Conservation (phyloP, 2,113 vertebrate genomes). For the Bubo bubo region DNA sequence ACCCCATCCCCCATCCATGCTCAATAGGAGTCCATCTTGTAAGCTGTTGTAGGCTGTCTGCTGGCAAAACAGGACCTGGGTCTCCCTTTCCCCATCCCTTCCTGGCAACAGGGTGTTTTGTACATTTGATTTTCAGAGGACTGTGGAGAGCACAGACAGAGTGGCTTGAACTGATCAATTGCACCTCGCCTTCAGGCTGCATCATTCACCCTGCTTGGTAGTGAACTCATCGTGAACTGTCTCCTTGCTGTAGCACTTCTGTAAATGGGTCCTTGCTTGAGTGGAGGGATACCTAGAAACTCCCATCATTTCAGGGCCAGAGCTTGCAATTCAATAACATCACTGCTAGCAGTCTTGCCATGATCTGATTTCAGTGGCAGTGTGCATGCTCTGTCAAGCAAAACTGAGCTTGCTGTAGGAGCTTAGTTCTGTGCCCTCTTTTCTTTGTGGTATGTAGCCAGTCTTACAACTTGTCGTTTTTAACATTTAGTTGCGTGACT, state of each 20-base stretch:
- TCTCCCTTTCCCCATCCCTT: neutral
- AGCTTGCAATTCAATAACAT: neutral
- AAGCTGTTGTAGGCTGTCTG: neutral
- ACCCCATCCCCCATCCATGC: fast-evolving
- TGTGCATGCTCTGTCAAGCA: neutral
- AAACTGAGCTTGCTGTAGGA: neutral
- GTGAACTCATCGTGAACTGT: neutral
- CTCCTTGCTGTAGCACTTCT: neutral
- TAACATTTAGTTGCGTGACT: neutral
- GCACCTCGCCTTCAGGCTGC: neutral
- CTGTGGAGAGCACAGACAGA: neutral
- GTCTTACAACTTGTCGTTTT: neutral
- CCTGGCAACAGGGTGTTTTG: neutral
- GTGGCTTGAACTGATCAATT: neutral
- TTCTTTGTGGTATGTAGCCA: neutral
- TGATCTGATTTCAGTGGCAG: neutral
- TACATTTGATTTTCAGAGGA: neutral
- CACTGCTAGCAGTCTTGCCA: neutral
- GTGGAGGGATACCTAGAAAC: neutral
- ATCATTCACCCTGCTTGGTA: fast-evolving
- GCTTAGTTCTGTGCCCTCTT: neutral
- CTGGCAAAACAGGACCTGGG: fast-evolving
- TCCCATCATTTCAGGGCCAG: neutral
- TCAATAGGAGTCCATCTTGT: neutral
- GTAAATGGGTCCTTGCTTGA: neutral